Evolutionary conservation across 2,888 invertebrate genomes (phyloP).

Genomic region (Nebria salina): DNA sequence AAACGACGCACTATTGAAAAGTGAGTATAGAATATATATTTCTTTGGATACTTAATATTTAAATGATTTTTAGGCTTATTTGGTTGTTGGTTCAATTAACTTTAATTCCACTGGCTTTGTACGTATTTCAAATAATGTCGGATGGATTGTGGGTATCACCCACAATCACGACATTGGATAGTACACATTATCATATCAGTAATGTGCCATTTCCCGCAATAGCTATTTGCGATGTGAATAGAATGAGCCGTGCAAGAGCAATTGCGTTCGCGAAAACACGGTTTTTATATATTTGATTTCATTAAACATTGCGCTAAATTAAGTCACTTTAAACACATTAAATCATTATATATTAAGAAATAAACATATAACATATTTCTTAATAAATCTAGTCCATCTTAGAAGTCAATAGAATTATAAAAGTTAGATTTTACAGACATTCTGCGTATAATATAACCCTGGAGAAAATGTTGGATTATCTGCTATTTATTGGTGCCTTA

Average conservation of each 20-base stretch:
- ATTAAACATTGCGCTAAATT: not conserved
- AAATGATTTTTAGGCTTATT: constrained; percentile 11
- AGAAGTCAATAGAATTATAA: not conserved
- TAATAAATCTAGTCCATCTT: too few relatives aligned
- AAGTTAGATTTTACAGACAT: not conserved
- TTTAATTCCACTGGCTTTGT: not conserved
- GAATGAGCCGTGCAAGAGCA: constrained; percentile 4
- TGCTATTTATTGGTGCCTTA: constrained; percentile 19
- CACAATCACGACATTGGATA: constrained; percentile 20
- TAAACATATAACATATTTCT: too few relatives aligned
- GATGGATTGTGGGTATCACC: constrained; percentile 16
- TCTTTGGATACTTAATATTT: not conserved
- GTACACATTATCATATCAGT: not conserved
- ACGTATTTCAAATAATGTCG: constrained; percentile 21
- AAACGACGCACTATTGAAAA: constrained; percentile 13
- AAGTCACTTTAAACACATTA: not conserved
- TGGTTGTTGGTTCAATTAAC: constrained; percentile 18
- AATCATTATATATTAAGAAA: too few relatives aligned
- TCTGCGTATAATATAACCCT: not conserved
- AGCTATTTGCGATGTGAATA: constrained; percentile 17
- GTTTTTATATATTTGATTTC: not conserved
- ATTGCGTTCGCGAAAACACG: not conserved
- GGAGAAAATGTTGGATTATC: constrained; percentile 11
- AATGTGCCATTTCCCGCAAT: constrained; percentile 11
- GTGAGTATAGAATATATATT: constrained; percentile 1